Evolutionary conservation across 92 coral and sea anemone species (phyloP).

Genomic region (Siderastrea radians): DNA sequence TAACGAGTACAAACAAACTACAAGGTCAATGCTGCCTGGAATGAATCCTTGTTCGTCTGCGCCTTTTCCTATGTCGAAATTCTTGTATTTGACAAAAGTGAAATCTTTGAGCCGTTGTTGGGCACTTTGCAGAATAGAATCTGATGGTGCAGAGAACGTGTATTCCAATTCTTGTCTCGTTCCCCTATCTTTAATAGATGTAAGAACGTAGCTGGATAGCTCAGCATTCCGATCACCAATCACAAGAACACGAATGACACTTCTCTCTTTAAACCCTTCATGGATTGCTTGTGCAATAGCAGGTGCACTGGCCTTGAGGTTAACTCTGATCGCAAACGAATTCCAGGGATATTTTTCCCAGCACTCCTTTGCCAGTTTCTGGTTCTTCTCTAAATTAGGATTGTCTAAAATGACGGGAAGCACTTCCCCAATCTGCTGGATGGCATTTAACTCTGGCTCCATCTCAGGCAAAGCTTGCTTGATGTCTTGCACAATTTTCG

Average conservation of each 20-base stretch:
- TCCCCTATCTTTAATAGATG: background rate
- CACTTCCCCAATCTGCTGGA: too few species aligned
- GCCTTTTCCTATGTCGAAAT: background rate
- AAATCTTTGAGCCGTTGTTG: background rate
- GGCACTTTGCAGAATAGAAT: too few species aligned
- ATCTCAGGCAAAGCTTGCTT: too few species aligned
- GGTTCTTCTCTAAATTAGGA: background rate
- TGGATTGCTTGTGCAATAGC: too few species aligned
- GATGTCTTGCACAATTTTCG: too few species aligned
- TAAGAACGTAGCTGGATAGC: background rate
- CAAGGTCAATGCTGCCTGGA: background rate
- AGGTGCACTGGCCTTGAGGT: background rate
- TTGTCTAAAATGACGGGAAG: background rate
- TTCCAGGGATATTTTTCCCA: background rate
- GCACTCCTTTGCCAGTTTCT: background rate
- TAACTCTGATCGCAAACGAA: background rate
- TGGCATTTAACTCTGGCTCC: too few species aligned
- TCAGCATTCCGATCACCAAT: background rate
- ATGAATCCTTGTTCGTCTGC: background rate
- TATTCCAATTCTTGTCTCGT: too few species aligned
- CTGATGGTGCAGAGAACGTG: too few species aligned
- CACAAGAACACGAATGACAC: background rate
- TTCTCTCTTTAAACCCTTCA: too few species aligned
- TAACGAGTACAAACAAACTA: too few species aligned
- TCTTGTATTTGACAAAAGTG: background rate